Base-by-base conservation (phyloP, 2,113 vertebrate genomes). In the Garra rufa region DNA sequence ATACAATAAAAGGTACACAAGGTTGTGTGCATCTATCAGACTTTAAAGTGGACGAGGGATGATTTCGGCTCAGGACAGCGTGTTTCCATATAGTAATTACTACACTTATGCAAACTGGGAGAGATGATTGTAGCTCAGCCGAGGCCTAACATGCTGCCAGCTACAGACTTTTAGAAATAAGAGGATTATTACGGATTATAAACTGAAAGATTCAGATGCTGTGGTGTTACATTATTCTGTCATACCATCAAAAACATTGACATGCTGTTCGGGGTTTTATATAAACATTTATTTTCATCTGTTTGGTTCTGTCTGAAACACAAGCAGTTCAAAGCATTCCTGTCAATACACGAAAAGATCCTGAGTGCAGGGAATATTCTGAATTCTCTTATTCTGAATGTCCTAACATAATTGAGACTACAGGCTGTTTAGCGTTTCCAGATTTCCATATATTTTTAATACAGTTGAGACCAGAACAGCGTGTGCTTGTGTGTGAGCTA, bases 151-250 rank as follows among this genome's bases (percentile, higher is more conserved):
- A 34, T 9, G 46, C 65, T 55, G 44, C 65, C 28, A 55, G 46
- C 48, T 9, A 69, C 46, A 55, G 79, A 77, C 48, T 81, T 70
- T 81, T 69, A 70, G 28, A 69, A 55, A 82, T 70, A 82, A 82
- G 65, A 69, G 80, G 80, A 82, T 82, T 82, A 82, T 41, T 41
- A 52, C 11, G 11, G 80, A 82, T 82, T 82, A 52, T 52, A 82
- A 82, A 81, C 17, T 13, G 30, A 82, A 69, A 69, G 80, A 82
- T 82, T 70, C 70, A 70, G 65, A 50, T 52, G 28, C 28, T 50
- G 28, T 82, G 79, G 79, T 70, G 80, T 82, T 71, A 82, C 52
- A 34, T 24, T 50, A 70, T 82, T 52, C 28, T 24, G 65, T 41
- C 80, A 30, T 28, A 48, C 5, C 78, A 80, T 82, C 28, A 52